These are phyloP conservation scores for Ormyrus thymus DNA, from an alignment of 2,888 invertebrate species.

Conservation along the genomic window DNA sequence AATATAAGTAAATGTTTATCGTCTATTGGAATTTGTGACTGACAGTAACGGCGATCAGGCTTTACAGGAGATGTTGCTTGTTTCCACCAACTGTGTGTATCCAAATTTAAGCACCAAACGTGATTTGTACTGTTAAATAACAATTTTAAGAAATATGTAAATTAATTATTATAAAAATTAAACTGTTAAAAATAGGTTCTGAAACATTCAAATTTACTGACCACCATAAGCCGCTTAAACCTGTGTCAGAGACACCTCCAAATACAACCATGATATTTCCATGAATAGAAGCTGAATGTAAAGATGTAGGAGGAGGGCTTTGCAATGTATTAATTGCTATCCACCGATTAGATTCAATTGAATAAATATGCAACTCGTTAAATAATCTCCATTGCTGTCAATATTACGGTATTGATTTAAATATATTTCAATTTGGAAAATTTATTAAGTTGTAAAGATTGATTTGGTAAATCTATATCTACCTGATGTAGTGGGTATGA, in stretches of 20 bases:
- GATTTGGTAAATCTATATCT: constrained; percentile 4
- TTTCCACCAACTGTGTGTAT: constrained; percentile 85
- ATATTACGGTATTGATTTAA: constrained; percentile 23
- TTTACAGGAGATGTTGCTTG: constrained; percentile 82
- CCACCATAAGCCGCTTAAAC: constrained; percentile 39
- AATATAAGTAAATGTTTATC: constrained; percentile 86
- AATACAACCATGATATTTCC: constrained; percentile 89
- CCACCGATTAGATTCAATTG: constrained; percentile 89
- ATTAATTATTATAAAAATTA: background rate
- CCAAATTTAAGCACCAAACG: constrained; percentile 91
- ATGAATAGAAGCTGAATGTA: constrained; percentile 93
- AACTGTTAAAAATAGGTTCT: constrained; percentile 12
- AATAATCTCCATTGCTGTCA: constrained; percentile 86
- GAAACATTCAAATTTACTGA: constrained; percentile 53
- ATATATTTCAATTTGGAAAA: background rate
- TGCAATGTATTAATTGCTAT: constrained; percentile 79
- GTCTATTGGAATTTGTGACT: constrained; percentile 91
- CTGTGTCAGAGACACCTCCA: constrained; percentile 78
- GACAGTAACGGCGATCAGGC: constrained; percentile 92
- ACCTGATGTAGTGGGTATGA: constrained; percentile 89
- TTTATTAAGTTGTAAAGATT: too few species aligned
- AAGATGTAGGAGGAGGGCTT: constrained; percentile 89
- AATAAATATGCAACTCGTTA: constrained; percentile 93
- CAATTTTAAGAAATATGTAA: too few species aligned
- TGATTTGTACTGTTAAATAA: constrained; percentile 81